These are phyloP conservation scores for Drosophila parthenogenetica DNA, from an alignment of 2,888 invertebrate species.

Conservation along the genomic window DNA sequence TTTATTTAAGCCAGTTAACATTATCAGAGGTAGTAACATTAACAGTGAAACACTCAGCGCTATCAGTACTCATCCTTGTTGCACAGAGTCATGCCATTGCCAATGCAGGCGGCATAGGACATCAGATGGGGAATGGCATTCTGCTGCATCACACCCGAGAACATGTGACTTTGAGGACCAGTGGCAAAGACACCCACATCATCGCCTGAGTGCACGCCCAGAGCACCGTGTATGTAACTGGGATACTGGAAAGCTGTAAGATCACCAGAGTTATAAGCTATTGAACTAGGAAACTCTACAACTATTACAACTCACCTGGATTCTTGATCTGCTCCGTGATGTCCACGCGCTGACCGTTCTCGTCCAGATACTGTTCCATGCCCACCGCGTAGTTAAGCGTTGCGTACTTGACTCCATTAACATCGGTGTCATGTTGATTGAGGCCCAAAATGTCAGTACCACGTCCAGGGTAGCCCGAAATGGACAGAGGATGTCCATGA, in stretches of 20 bases:
- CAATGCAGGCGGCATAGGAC: constrained; percentile 90
- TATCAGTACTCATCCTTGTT: constrained; percentile 3
- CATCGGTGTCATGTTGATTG: constrained; percentile 85
- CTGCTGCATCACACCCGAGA: constrained; percentile 91
- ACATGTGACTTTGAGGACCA: constrained; percentile 92
- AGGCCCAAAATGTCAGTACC: constrained; percentile 86
- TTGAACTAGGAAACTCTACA: background rate
- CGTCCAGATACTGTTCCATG: constrained; percentile 82
- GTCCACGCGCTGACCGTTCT: constrained; percentile 63
- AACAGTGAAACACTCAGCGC: background rate
- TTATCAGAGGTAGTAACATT: background rate
- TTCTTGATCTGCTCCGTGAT: constrained; percentile 52
- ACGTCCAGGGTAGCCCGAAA: constrained; percentile 89
- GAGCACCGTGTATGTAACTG: constrained; percentile 87
- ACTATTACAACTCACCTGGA: constrained; percentile 34
- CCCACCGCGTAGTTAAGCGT: constrained; percentile 91
- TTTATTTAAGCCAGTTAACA: background rate
- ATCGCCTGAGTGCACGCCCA: constrained; percentile 89
- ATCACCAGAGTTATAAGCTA: background rate
- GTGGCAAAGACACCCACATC: constrained; percentile 91
- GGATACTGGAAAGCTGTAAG: constrained; percentile 60
- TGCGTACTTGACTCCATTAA: constrained; percentile 88
- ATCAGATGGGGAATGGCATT: constrained; percentile 91
- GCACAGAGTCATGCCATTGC: constrained; percentile 82
- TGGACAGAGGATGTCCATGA: constrained; percentile 91